phyloP scores from a whole-genome alignment of 2,113 vertebrate species.

The Aptenodytes patagonicus region DNA sequence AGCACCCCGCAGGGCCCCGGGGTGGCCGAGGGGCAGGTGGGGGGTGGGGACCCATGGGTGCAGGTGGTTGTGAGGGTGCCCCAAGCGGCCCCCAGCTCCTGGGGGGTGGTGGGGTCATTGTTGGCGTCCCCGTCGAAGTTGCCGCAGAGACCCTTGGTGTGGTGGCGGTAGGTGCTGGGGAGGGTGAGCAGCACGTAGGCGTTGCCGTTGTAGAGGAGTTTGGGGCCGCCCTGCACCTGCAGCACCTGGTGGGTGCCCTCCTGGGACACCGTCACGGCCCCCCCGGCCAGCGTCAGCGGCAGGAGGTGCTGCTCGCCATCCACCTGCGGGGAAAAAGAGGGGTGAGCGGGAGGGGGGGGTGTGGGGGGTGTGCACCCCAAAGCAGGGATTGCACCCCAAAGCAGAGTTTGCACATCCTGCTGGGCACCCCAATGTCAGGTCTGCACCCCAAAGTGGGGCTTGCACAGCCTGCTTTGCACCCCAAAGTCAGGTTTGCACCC shows the following conservation, averaged over 20 bases:
- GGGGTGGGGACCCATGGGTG: accelerated
- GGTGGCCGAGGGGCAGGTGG: accelerated
- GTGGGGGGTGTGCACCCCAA: background rate
- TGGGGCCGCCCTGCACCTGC: background rate
- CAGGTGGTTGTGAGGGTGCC: accelerated
- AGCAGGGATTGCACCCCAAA: too few species aligned
- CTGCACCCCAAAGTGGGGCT: background rate
- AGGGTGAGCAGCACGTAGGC: constrained; percentile 46
- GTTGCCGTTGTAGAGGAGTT: constrained; percentile 60
- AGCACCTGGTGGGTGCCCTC: constrained; percentile 48
- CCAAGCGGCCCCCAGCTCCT: accelerated
- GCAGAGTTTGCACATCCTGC: accelerated
- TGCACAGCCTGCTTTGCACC: too few species aligned
- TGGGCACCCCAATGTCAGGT: too few species aligned
- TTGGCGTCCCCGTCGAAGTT: constrained; percentile 36
- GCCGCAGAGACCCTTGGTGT: constrained; percentile 67
- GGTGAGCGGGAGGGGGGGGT: background rate
- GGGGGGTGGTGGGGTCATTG: accelerated
- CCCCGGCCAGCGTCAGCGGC: constrained; percentile 7
- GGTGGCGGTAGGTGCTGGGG: constrained; percentile 1
- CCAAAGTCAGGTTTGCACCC: accelerated
- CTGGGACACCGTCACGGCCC: background rate
- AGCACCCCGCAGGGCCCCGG: background rate
- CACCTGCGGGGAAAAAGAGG: constrained; percentile 4
- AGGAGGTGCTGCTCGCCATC: constrained; percentile 35